Evolutionary conservation across 2,888 invertebrate species (phyloP), one percentile per base, ranked within the genome.

Genomic region (Ochlodes sylvanus): DNA sequence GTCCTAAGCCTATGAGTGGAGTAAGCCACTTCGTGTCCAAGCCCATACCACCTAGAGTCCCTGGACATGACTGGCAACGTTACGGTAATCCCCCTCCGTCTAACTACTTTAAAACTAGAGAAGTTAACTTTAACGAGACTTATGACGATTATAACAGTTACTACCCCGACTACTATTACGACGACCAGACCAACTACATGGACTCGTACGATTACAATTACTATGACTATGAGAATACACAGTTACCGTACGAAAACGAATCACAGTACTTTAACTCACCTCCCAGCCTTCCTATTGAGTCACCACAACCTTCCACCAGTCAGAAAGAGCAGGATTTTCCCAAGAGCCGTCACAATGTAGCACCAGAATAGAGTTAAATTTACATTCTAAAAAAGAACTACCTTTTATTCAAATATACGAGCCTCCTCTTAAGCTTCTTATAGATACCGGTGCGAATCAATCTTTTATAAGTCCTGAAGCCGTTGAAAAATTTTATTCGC

Each of bases 381-480:
- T 76, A 7, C 75, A 78, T 9, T 71, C 71, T 21, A 0, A 74
- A 47, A 55, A 74, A 34, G 73, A 76, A 34, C 27, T 77, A 15
- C 72, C 73, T 0, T 76, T 68, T 15, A 72, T 78, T 9, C 67
- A 75, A n/a, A 75, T 76, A 9, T 0, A 15, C 0, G 62, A 75
- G 1, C 77, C 75, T 2, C 76, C 75, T 10, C 19, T 76, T 7
- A 76, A 73, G 27, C 21, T 78, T 5, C 54, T 78, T 5, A 72
- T 78, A n/a, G 76, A 77, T 17, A 76, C 74, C 0, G 76, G 74
- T 0, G 73, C 75, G 0, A 76, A 75, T 14, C 72, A 72, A 58
- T 76, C 75, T 0, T 76, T 78, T 55, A 70, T 76, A 3, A 75
- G 73, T 41, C 76, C 76, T 0, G 71, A 71, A n/a, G 68, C 69